Evolutionary conservation across 2,797 vertebrate species (phyloP), one percentile per base, ranked within the genome.

Genomic region (Falco cherrug): DNA sequence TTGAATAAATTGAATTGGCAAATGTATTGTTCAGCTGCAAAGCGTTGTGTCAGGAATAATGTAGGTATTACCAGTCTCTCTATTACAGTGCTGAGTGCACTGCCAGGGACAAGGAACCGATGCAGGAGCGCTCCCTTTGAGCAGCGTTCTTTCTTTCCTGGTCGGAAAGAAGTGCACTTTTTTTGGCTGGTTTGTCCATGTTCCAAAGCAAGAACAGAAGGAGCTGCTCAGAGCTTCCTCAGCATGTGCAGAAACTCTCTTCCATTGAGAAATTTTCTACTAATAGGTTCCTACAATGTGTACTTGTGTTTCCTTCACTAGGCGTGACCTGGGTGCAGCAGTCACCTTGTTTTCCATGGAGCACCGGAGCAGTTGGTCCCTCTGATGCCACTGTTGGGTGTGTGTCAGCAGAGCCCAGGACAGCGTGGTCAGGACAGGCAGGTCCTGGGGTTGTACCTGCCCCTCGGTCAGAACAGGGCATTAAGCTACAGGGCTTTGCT

Each of bases 1-100:
- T 87, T 94, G 95, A 97, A 95, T 95, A 94, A 95, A 97, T 94
- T 96, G 93, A 96, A 94, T 88, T 91, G 95, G 94, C 92, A 87
- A 94, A 96, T 22, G 94, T 26, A 96, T 95, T 89, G 94, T 96
- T 95, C 93, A 76, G 81, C 68, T 0, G 15, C 81, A 80, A 20
- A 95, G 90, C 24, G 18, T 92, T 93, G 89, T 95, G 93, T 96
- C 87, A 89, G 94, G 92, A 96, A 93, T 78, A 93, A 93, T 65
- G 87, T 7, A 51, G 69, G 95, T 67, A 81, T 96, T 97, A 91
- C 87, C 69, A 39, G 67, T 21, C 65, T 2, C 73, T 83, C 82
- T 75, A 1, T 89, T 68, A 47, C 78, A 20, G 86, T 1, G 3
- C 70, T 68, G 71, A 95, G 92, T 13, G 3, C 25, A 5, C 64